Evolutionary conservation across 2,797 vertebrate genomes (phyloP).

Genomic region (Sebastes paucispinis): DNA sequence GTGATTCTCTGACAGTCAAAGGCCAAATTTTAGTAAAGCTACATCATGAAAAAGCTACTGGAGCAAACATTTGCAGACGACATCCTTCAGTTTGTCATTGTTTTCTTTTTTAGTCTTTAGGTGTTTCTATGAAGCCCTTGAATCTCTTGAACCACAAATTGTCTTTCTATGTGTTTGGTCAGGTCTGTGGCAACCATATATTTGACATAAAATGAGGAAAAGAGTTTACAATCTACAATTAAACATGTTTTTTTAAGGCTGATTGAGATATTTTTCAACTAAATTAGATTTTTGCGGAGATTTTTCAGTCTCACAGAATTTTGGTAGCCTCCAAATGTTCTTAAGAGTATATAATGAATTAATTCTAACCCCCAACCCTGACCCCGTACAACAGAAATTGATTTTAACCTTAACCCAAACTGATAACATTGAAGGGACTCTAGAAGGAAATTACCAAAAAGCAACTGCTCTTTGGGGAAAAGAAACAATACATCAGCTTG

Average conservation of each 20-base stretch:
- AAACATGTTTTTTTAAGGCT: no score
- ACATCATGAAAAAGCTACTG: slow-evolving; percentile 6
- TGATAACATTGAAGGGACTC: background rate
- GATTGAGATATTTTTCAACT: background rate
- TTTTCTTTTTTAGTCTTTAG: background rate
- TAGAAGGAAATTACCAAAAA: background rate
- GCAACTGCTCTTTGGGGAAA: background rate
- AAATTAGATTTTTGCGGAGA: background rate
- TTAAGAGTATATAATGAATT: background rate
- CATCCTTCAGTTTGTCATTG: background rate
- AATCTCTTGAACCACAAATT: background rate
- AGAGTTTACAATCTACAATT: background rate
- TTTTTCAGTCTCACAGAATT: background rate
- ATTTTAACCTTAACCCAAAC: background rate
- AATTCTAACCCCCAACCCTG: background rate
- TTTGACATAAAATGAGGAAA: background rate
- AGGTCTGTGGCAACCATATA: background rate
- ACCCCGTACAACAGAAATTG: background rate
- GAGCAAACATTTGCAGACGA: slow-evolving; percentile 1
- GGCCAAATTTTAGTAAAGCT: slow-evolving; percentile 12
- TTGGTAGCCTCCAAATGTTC: background rate
- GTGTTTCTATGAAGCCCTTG: background rate
- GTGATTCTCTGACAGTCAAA: background rate
- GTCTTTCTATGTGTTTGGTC: background rate
- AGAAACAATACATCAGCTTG: background rate